These are phyloP conservation scores for Phaethornis superciliosus DNA, from an alignment of 2,113 vertebrate species.

Conservation along the genomic window DNA sequence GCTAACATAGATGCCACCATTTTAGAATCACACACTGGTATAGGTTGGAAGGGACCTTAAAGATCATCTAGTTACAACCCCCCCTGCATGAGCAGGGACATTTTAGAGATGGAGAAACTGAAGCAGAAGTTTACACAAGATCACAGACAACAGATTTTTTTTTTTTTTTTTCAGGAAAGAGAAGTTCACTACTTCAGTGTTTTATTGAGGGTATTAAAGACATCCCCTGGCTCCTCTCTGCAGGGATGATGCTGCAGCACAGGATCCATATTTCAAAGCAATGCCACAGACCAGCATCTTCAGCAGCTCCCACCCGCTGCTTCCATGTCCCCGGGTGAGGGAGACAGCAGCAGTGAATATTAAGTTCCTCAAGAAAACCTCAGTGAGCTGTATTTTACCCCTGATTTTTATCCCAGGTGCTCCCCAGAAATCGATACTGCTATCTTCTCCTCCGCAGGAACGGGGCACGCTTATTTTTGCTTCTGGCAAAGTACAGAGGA, in stretches of 20 bases:
- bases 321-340: not conserved
- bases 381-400: not conserved
- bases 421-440: not conserved
- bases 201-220: not conserved
- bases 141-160: not conserved
- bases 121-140: not conserved
- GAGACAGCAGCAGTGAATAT: not conserved
- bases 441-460: not conserved
- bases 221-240: not conserved
- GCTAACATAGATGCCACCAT: not conserved
- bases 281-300: not conserved
- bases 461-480: rapidly evolving
- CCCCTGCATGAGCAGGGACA: not conserved
- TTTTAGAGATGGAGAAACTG: not conserved
- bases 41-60: too few species aligned
- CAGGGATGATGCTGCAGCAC: not conserved
- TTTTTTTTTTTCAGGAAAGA: not conserved
- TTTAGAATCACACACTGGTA: not conserved
- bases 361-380: not conserved
- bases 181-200: not conserved
- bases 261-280: not conserved
- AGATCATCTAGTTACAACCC: too few species aligned
- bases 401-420: not conserved
- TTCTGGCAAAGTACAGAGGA: not conserved
- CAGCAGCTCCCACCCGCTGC: not conserved